phyloP scores from a whole-genome alignment of 1,140 invertebrate species.

The Drepana arcuata region DNA sequence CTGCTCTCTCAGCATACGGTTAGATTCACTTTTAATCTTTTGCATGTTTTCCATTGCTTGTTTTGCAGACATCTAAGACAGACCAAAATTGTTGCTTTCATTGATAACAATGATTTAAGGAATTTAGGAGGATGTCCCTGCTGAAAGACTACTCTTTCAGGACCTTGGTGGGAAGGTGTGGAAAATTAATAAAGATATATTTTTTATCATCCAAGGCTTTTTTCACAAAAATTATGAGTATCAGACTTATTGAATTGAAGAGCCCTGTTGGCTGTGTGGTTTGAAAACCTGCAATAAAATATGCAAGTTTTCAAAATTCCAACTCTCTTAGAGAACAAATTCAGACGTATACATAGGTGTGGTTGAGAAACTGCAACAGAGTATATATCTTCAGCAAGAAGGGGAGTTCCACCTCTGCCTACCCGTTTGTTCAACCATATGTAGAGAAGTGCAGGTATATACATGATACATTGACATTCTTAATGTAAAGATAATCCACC shows the following conservation, averaged over 20 bases:
- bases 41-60: constrained; percentile 72
- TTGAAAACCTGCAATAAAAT: no score
- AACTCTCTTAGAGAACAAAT: no score
- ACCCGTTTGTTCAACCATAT: no score
- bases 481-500: neutral
- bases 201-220: neutral
- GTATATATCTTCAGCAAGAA: no score
- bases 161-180: neutral
- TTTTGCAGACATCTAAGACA: constrained; percentile 69
- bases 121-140: no score
- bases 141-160: neutral
- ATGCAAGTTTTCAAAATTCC: no score
- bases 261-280: neutral
- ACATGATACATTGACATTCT: neutral
- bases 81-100: neutral
- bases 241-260: neutral
- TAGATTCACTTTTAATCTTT: constrained; percentile 74
- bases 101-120: no score
- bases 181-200: neutral
- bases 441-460: neutral
- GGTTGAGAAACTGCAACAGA: no score
- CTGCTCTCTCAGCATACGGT: constrained; percentile 80
- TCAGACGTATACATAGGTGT: no score
- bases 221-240: neutral
- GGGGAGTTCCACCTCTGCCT: no score